Base-by-base conservation (phyloP, 2,888 invertebrate species). In the Euzetes globulus region DNA sequence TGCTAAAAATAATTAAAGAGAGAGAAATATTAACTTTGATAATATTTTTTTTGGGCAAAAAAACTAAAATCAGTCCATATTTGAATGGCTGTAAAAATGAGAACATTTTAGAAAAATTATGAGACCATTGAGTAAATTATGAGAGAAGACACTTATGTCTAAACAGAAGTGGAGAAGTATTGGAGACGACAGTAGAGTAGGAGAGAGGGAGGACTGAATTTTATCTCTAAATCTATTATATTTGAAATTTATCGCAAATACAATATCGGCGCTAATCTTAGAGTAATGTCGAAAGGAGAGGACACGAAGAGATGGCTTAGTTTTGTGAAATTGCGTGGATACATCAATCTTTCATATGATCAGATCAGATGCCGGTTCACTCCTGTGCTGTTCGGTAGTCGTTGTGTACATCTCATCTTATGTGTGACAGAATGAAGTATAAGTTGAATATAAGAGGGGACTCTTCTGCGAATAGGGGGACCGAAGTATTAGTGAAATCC, bases 321-420 rank as follows among this genome's bases (percentile, higher is more conserved):
- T 33, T 4, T 45, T 6, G 19, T 29, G 22, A 68, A 68, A 45
- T 41, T 68, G 68, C 22, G n/a, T 68, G 29, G 68, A 19, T 22
- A 68, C 68, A 68, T 68, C 68, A 68, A 68, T 68, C 68, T 68
- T 68, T 68, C 19, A 58, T 68, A 63, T 63, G 33, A 63, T 63
- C 25, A 55, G 55, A 55, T 55, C 55, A 6, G n/a, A 5, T 11
- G 22, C 55, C 55, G 22, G 22, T 47, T 13, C 6, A 22, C 9
- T 6, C 25, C 25, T 22, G 25, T 55, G 52, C 55, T 55, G 55
- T 22, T 25, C 1, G 11, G 52, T 1, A 19, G 55, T 22, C n/a
- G 22, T 5, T 13, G 47, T 22, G 25, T 25, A 9, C 55, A 11
- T 22, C 55, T 63, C 63, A 3, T 63, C 33, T 63, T 63, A 29